Percentiles rank a stretch among this genome's conserved stretches.
Evolutionary conservation across 1,140 invertebrate genomes (phyloP).

Genomic region (Nasonia vitripennis): DNA sequence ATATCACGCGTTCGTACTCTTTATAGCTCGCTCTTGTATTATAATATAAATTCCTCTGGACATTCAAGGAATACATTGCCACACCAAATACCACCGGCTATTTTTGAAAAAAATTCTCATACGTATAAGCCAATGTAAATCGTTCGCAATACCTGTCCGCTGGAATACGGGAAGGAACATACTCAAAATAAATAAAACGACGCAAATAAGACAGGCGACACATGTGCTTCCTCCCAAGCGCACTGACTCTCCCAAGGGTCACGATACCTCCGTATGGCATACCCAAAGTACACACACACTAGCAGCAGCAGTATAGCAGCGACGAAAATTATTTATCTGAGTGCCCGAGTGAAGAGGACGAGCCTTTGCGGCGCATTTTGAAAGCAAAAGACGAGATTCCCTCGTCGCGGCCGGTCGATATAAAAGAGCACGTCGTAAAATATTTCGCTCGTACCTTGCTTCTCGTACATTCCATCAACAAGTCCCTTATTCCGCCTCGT

Average conservation of each 20-base stretch:
- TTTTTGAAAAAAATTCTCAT: too few species aligned
- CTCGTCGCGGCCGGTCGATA: background rate
- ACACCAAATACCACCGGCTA: too few species aligned
- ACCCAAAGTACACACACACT: background rate
- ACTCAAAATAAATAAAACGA: background rate
- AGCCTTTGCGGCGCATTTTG: background rate
- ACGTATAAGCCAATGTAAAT: too few species aligned
- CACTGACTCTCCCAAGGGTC: background rate
- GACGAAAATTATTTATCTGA: constrained; percentile 43
- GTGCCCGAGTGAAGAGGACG: background rate
- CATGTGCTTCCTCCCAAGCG: background rate
- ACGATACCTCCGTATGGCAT: background rate
- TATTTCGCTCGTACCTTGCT: constrained; percentile 28
- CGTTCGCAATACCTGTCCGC: background rate
- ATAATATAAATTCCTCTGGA: too few species aligned
- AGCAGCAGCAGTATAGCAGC: background rate
- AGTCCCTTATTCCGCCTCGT: background rate
- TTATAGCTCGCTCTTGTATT: too few species aligned
- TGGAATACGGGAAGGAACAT: background rate
- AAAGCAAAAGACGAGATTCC: background rate
- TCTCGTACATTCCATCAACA: constrained; percentile 47
- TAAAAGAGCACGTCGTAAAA: constrained; percentile 39
- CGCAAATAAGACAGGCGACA: constrained; percentile 24
- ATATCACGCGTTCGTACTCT: background rate
- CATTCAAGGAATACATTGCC: too few species aligned